These are phyloP conservation scores for Cremastinae sp. DNA, from an alignment of 2,888 invertebrate species.

Conservation along the genomic window DNA sequence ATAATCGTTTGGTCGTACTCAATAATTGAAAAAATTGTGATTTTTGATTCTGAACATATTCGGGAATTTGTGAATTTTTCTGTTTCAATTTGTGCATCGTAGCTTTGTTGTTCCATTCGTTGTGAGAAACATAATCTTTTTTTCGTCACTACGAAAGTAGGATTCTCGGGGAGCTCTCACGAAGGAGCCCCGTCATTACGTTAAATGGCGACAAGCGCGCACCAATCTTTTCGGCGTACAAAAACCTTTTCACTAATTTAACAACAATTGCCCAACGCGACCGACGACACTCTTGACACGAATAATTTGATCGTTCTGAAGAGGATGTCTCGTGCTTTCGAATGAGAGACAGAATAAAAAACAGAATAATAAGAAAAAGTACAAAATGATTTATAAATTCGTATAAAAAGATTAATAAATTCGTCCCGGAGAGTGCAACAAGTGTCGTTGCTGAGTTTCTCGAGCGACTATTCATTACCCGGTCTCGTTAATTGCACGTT, in stretches of 20 bases:
- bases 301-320: slow-evolving; percentile 17
- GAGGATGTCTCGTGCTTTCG: not conserved
- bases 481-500: slow-evolving; percentile 44
- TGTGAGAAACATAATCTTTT: not conserved
- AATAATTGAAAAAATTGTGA: too few species aligned
- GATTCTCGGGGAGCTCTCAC: slow-evolving; percentile 29
- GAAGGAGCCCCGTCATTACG: slow-evolving; percentile 35
- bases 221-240: not conserved
- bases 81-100: too few species aligned
- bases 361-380: slow-evolving; percentile 9
- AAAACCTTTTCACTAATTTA: slow-evolving; percentile 31
- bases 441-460: not conserved
- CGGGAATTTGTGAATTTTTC: too few species aligned
- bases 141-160: not conserved
- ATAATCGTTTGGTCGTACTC: too few species aligned
- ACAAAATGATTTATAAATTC: not conserved
- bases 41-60: too few species aligned
- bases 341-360: slow-evolving; percentile 5
- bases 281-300: not conserved
- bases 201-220: slow-evolving; percentile 39
- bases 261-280: slow-evolving; percentile 42
- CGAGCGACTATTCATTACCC: slow-evolving; percentile 34
- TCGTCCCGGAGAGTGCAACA: not conserved
- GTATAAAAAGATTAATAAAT: slow-evolving; percentile 32
- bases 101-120: too few species aligned